Evolutionary conservation across 1,140 invertebrate genomes (phyloP).

Genomic region (Aphis craccivora): DNA sequence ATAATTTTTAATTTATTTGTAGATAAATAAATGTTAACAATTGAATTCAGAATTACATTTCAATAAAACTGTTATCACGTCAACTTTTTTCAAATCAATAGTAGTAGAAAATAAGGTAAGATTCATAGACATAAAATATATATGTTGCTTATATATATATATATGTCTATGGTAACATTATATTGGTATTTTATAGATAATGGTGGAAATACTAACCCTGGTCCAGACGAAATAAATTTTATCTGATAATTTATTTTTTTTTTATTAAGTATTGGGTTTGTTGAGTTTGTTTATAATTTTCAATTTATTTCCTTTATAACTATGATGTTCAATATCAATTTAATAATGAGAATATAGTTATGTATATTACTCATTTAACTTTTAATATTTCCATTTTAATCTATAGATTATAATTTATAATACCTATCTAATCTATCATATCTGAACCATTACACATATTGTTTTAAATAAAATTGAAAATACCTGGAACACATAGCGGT

Average conservation of each 20-base stretch:
- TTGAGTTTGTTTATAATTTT: not conserved
- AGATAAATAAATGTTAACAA: too few species aligned
- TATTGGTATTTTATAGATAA: not conserved
- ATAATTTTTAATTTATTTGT: too few species aligned
- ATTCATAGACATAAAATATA: too few species aligned
- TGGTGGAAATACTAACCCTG: not conserved
- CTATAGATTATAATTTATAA: not conserved
- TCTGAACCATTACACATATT: too few species aligned
- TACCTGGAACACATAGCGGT: not conserved
- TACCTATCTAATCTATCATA: not conserved
- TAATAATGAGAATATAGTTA: not conserved
- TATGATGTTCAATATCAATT: not conserved
- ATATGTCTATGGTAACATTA: not conserved
- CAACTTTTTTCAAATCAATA: too few species aligned
- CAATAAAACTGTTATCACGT: too few species aligned
- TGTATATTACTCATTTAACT: not conserved
- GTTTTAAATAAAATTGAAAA: not conserved
- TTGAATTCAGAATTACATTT: too few species aligned
- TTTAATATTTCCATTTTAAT: not conserved
- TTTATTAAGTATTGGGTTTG: not conserved
- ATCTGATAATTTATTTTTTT: slow-evolving; percentile 29
- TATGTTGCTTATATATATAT: too few species aligned
- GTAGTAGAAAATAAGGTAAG: too few species aligned
- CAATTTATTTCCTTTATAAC: not conserved
- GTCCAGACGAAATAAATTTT: not conserved